These are phyloP conservation scores for Epinephelus lanceolatus DNA, from an alignment of 2,113 vertebrate genomes.

Conservation along the genomic window DNA sequence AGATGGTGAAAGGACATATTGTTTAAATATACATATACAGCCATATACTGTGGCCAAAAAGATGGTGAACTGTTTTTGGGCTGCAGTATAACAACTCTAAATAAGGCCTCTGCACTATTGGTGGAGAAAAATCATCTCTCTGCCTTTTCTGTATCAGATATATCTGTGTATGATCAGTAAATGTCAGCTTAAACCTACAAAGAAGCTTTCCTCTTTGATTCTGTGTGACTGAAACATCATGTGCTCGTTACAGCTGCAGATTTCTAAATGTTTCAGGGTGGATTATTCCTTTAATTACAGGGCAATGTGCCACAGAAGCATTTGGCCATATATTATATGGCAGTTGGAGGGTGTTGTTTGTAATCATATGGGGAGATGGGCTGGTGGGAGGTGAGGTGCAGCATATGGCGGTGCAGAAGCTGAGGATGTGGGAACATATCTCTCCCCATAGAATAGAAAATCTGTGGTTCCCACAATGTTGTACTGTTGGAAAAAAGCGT, in stretches of 20 bases:
- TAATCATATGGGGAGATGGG: slow-evolving; percentile 34
- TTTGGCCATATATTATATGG: slow-evolving; percentile 31
- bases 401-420: slow-evolving; percentile 58
- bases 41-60: background rate
- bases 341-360: slow-evolving; percentile 42
- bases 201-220: slow-evolving; percentile 34
- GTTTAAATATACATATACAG: background rate
- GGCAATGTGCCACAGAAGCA: slow-evolving; percentile 32
- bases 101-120: background rate
- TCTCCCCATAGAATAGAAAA: slow-evolving; percentile 31
- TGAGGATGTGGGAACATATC: slow-evolving; percentile 42
- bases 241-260: slow-evolving; percentile 22
- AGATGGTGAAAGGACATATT: background rate
- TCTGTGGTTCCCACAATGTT: slow-evolving; percentile 3
- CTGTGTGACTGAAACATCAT: slow-evolving; percentile 20
- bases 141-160: background rate
- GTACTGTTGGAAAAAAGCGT: slow-evolving; percentile 10
- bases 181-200: slow-evolving; percentile 25
- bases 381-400: slow-evolving; percentile 15
- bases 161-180: background rate
- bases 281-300: slow-evolving; percentile 54
- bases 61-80: background rate
- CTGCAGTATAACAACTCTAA: background rate
- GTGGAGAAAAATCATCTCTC: background rate
- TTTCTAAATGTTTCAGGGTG: slow-evolving; percentile 33